These are phyloP conservation scores for Mus musculus DNA, from an alignment of 2,113 vertebrate genomes.

Conservation along the genomic window DNA sequence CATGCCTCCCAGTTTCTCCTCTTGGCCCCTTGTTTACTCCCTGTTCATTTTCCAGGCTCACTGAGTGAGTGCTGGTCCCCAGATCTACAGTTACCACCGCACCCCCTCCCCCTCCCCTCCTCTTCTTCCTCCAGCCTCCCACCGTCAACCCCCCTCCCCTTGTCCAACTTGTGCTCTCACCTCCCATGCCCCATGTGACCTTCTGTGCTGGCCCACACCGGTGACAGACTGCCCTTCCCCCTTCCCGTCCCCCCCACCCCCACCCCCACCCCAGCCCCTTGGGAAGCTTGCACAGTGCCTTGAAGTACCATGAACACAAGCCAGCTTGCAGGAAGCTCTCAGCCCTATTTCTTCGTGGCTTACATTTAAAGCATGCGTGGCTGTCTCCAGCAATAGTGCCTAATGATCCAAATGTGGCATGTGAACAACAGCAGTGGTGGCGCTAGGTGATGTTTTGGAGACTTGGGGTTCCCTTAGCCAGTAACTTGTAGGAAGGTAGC, in stretches of 20 bases:
- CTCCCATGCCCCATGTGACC: not conserved
- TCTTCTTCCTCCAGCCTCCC: too few relatives aligned
- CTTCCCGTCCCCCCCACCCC: too few relatives aligned
- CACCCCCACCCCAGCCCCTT: too few relatives aligned
- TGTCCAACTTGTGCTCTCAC: not conserved
- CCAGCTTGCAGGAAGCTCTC: not conserved
- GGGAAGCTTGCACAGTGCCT: not conserved
- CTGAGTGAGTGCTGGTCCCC: not conserved
- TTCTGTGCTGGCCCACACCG: not conserved
- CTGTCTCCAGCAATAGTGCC: not conserved
- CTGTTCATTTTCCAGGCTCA: fast-evolving
- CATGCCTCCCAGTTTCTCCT: not conserved
- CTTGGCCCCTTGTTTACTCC: not conserved
- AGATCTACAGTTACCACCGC: not conserved
- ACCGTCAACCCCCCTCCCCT: too few relatives aligned
- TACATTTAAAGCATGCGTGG: not conserved
- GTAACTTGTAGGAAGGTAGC: not conserved
- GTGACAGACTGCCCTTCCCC: too few relatives aligned
- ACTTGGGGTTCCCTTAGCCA: not conserved
- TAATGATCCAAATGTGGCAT: not conserved
- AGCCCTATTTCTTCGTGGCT: not conserved
- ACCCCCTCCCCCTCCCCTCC: too few relatives aligned
- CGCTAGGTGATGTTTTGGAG: not conserved
- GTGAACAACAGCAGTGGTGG: not conserved
- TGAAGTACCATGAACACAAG: not conserved